Percentiles rank a stretch among this genome's conserved stretches.
These are phyloP conservation scores for Mus spretus DNA, from an alignment of 2,797 vertebrate species.

Conservation along the genomic window DNA sequence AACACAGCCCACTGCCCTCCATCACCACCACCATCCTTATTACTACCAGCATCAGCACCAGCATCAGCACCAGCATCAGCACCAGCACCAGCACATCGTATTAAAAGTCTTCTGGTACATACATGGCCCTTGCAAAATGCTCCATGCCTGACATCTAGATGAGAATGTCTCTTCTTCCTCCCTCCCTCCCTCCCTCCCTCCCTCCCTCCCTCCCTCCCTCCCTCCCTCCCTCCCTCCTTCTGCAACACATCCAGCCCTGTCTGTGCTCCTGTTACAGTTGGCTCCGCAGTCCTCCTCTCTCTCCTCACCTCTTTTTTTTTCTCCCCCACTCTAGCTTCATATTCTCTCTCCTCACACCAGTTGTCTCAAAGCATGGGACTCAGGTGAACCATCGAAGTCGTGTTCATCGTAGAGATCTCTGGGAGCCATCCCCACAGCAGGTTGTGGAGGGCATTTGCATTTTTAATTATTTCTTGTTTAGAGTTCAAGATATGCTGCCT, in stretches of 20 bases:
- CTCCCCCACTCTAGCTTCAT: background rate
- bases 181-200: too few species aligned
- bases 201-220: background rate
- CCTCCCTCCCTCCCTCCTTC: too few species aligned
- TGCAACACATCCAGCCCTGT: background rate
- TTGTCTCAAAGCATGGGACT: background rate
- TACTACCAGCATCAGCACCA: fast-evolving
- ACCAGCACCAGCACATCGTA: background rate
- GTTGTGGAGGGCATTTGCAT: background rate
- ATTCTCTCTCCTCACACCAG: background rate
- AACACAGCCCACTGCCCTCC: conserved; percentile 44
- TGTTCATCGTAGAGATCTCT: background rate
- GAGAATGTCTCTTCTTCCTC: background rate
- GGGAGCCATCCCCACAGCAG: background rate
- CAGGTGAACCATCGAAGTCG: background rate
- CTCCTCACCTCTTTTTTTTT: too few species aligned
- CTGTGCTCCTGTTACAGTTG: background rate
- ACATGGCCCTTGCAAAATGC: background rate
- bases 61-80: fast-evolving
- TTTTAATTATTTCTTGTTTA: conserved; percentile 3
- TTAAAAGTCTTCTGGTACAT: conserved; percentile 38
- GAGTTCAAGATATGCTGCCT: conserved; percentile 18
- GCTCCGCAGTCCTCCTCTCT: background rate
- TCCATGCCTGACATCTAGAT: conserved; percentile 4
- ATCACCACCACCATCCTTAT: fast-evolving